Base-by-base conservation (phyloP, 1,140 invertebrate species). In the Monochamus saltuarius region DNA sequence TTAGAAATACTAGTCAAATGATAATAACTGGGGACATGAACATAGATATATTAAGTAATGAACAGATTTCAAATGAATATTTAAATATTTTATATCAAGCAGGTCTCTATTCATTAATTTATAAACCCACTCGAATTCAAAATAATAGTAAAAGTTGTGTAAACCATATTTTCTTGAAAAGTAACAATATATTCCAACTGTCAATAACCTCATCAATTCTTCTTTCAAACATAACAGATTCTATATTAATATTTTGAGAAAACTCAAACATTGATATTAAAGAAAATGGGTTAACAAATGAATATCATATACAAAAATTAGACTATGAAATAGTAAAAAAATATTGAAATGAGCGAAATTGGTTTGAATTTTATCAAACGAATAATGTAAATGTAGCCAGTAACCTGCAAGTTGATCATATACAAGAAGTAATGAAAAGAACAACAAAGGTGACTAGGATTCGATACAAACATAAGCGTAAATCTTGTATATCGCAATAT, bases 121-220 rank as follows among this genome's bases (percentile, higher is more conserved):
- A 50, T 35, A 50, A 40, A 38, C 11, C 14, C 19, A 47, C 55
- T 8, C 16, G 55, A 13, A 42, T 45, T n/a, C 9, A 38, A 19
- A n/a, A n/a, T n/a, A n/a, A n/a, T n/a, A 57, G 55, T 35, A 13
- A 16, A 42, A 47, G 43, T 19, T 57, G 55, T 35, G 9, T 57
- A 34, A 35, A 57, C 49, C 55, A 57, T 47, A 36, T 57, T 19
- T 57, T 57, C 17, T 35, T 57, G 8, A 49, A 49, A 49, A 13
- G 17, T 22, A 49, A 49, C 19, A 49, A n/a, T n/a, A n/a, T n/a
- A n/a, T n/a, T n/a, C n/a, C n/a, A n/a, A n/a, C n/a, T 29, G 10
- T 29, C 6, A 10, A 35, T 49, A 8, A 2, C 19, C 14, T 49
- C 22, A 19, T 49, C 19, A 3, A 49, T 49, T 29, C 35, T 49